phyloP scores from a whole-genome alignment of 37 sponge, comb jelly and placozoan genomes.

The Bolinopsis microptera region DNA sequence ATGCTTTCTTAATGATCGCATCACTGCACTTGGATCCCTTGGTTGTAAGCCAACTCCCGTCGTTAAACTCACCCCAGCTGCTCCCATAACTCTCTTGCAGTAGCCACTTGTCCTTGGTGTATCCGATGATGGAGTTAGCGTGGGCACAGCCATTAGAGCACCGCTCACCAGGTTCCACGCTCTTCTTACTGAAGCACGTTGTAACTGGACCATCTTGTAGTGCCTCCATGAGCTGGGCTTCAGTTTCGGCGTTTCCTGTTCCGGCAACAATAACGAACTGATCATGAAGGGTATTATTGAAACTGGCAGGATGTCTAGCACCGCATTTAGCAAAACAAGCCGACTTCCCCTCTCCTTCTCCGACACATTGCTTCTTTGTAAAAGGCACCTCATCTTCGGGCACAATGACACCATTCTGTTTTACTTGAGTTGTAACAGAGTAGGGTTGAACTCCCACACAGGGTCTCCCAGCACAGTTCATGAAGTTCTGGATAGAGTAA shows the following conservation, averaged over 20 bases:
- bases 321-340: not conserved
- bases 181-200: not conserved
- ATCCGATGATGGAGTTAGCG: conserved; percentile 43
- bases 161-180: not conserved
- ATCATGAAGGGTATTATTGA: conserved; percentile 17
- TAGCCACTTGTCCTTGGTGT: not conserved
- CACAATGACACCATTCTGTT: not conserved
- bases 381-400: not conserved
- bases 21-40: not conserved
- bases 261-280: conserved; percentile 33
- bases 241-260: not conserved
- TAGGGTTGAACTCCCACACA: not conserved
- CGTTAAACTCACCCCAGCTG: not conserved
- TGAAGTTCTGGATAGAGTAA: conserved; percentile 57
- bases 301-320: not conserved
- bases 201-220: conserved; percentile 45
- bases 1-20: not conserved
- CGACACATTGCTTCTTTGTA: conserved; percentile 1
- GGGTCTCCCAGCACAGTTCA: conserved; percentile 14
- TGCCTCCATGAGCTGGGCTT: not conserved
- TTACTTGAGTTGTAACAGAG: not conserved
- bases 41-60: not conserved
- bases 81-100: conserved; percentile 51
- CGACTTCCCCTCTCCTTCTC: not conserved
- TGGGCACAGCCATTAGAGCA: not conserved